These are phyloP conservation scores for Matsumurasca onukii DNA, from an alignment of 1,140 invertebrate genomes.

Conservation along the genomic window DNA sequence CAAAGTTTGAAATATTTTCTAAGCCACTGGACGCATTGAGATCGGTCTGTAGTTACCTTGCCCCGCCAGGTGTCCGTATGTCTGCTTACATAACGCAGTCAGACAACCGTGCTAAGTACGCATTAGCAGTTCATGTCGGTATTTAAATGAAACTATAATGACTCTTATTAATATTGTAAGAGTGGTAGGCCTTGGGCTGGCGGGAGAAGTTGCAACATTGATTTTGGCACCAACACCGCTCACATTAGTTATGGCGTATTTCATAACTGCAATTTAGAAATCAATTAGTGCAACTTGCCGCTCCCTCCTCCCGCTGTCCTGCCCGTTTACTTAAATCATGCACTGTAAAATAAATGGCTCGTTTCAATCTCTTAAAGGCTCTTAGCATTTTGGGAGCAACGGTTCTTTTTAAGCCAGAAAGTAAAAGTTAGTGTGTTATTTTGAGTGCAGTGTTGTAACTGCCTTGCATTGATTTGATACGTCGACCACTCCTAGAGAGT, in stretches of 20 bases:
- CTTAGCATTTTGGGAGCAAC: too few species aligned
- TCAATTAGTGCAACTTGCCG: constrained; percentile 1
- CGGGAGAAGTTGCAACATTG: constrained; percentile 2
- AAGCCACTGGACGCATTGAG: too few species aligned
- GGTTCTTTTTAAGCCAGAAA: too few species aligned
- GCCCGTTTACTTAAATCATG: background rate
- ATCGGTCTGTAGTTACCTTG: too few species aligned
- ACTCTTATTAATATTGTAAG: constrained; percentile 22
- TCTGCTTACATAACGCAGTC: background rate
- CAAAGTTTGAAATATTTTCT: too few species aligned
- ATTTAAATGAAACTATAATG: constrained; percentile 26
- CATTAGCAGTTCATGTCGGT: background rate
- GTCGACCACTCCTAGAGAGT: too few species aligned
- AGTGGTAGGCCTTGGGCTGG: constrained; percentile 8
- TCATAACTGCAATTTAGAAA: constrained; percentile 23
- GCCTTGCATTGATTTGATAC: too few species aligned
- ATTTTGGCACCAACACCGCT: constrained; percentile 7
- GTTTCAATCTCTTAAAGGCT: too few species aligned
- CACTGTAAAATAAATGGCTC: too few species aligned
- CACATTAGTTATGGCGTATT: constrained; percentile 18
- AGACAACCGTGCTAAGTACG: background rate
- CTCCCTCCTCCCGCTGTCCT: background rate
- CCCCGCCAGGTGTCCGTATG: background rate
- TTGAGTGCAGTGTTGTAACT: too few species aligned
- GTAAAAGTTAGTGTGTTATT: too few species aligned